Evolutionary conservation across 1,140 invertebrate genomes (phyloP).

Genomic region (Cheumatopsyche charites): DNA sequence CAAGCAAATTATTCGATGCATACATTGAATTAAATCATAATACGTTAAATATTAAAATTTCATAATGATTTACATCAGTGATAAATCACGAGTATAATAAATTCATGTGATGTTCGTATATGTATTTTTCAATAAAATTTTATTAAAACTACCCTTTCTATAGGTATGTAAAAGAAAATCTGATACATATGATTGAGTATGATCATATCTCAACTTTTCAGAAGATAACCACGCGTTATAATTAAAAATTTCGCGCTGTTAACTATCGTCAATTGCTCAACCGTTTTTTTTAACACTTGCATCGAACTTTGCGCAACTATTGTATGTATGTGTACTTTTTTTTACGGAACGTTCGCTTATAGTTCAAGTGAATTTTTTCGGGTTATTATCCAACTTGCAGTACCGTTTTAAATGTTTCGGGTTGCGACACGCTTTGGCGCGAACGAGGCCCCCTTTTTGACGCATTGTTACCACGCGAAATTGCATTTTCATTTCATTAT

Average conservation of each 20-base stretch:
- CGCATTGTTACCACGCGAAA: constrained; percentile 21
- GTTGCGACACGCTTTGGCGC: neutral
- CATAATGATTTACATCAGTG: no score
- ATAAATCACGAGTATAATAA: no score
- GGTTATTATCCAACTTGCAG: constrained; percentile 10
- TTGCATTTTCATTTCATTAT: constrained; percentile 11
- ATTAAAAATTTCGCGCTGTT: neutral
- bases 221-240: no score
- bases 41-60: no score
- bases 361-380: constrained; percentile 22
- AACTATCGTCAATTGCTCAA: neutral
- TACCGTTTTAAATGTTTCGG: constrained; percentile 23
- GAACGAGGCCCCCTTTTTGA: neutral
- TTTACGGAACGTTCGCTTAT: neutral
- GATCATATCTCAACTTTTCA: no score
- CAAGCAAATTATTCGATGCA: no score
- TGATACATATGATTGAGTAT: no score
- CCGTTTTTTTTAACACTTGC: neutral
- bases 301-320: constrained; percentile 14
- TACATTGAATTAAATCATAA: no score
- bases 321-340: constrained; percentile 7
- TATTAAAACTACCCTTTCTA: no score
- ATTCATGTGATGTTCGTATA: no score
- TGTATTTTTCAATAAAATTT: no score
- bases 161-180: no score